Conservation (phyloP, 2,113 vertebrate species). For the Spilogale gracilis region DNA sequence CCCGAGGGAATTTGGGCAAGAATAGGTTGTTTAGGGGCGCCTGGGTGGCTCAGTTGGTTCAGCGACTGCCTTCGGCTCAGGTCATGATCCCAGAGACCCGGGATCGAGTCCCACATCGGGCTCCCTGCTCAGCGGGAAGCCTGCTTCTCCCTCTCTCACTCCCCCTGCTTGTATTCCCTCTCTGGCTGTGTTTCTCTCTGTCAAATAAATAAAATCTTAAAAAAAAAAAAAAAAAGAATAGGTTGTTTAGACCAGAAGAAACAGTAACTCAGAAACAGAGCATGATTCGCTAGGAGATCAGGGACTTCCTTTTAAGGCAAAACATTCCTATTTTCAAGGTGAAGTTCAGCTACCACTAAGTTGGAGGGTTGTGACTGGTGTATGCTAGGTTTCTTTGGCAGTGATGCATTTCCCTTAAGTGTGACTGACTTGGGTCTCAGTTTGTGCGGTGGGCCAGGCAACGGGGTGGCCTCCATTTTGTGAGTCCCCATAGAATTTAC, state of each 20-base stretch:
- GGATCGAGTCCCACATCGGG: too few species aligned
- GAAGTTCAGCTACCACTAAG: background rate
- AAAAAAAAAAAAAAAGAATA: too few species aligned
- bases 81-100: too few species aligned
- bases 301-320: background rate
- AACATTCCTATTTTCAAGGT: background rate
- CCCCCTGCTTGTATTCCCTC: too few species aligned
- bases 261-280: background rate
- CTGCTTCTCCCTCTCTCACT: too few species aligned
- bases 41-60: too few species aligned
- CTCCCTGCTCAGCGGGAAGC: too few species aligned
- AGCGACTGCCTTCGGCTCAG: too few species aligned
- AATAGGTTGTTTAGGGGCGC: background rate
- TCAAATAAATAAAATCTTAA: too few species aligned
- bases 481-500: background rate
- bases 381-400: background rate
- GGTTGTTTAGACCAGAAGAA: background rate
- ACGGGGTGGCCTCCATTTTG: background rate
- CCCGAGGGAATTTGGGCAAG: background rate
- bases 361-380: background rate
- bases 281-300: background rate
- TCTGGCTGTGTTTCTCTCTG: too few species aligned
- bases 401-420: too few species aligned
- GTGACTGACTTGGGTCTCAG: background rate
- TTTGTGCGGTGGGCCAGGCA: background rate